phyloP scores from a whole-genome alignment of 1,140 invertebrate genomes.

The Zophobas atratus region DNA sequence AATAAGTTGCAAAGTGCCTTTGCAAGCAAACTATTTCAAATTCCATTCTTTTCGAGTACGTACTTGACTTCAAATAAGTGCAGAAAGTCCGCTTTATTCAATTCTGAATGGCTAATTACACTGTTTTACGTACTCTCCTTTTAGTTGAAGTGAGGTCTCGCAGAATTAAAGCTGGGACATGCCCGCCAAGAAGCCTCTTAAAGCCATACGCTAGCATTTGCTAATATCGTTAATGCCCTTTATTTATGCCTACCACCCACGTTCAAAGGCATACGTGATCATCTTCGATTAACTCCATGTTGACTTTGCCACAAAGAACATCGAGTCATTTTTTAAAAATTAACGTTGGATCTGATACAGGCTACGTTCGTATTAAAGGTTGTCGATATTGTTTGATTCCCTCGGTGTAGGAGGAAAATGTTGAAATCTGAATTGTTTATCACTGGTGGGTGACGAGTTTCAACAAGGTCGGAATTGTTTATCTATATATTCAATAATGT shows the following conservation, averaged over 20 bases:
- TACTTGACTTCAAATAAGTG: conserved; percentile 42
- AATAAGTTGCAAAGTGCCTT: conserved; percentile 42
- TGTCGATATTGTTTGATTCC: conserved; percentile 1
- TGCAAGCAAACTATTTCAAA: conserved; percentile 46
- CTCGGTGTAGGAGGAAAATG: neutral
- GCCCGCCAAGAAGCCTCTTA: conserved; percentile 7
- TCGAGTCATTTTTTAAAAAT: neutral
- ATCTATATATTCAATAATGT: neutral
- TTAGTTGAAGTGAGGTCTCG: conserved; percentile 39
- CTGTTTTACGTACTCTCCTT: conserved; percentile 46
- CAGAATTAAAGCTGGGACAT: conserved; percentile 24
- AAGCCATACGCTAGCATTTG: conserved; percentile 13
- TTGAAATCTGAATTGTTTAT: conserved; percentile 1
- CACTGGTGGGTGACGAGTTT: neutral
- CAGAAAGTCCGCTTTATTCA: conserved; percentile 49
- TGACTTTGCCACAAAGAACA: no score
- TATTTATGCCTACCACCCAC: neutral
- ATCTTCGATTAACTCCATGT: neutral
- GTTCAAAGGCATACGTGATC: conserved; percentile 12
- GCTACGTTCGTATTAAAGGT: neutral
- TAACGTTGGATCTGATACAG: neutral
- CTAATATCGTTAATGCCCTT: conserved; percentile 33
- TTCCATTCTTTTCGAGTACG: conserved; percentile 46
- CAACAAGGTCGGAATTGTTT: neutral
- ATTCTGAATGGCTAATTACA: conserved; percentile 52